Evolutionary conservation across 2,888 invertebrate species (phyloP), one percentile per base, ranked within the genome.

Genomic region (Oegoconia quadripuncta): DNA sequence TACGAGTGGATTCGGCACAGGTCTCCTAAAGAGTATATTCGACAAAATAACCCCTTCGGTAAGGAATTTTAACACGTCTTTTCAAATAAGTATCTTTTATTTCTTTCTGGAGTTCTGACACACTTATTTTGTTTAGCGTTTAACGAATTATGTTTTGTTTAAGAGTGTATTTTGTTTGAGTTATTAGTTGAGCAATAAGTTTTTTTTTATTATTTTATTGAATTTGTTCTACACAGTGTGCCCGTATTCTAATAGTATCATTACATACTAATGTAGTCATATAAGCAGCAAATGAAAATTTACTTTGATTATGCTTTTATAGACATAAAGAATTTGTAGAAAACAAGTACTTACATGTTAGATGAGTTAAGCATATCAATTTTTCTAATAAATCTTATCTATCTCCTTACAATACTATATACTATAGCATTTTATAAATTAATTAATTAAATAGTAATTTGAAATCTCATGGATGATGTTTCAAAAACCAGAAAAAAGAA

Each of bases 41-140:
- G 88, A 88, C 88, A 88, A 88, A 88, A 88, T 88, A 86, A 88
- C 88, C 78, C 88, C 88, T 86, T 88, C 88, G 88, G 88, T 88
- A 88, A 88, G 88, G 86, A 86, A 84, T 87, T 86, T 86, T 84
- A 79, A 86, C 82, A 86, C 86, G 82, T 82, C 75, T 81, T 83
- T 82, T 75, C 61, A 71, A 71, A 73, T 74, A 71, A 61, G 69
- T 57, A 64, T 57, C 53, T 61, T 73, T 78, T 71, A 60, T 71
- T 72, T 74, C 55, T 67, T 77, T 74, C 65, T 74, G 62, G 59
- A 72, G 53, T 70, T 76, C 63, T 69, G 7, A 40, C 44, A 74
- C 70, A 78, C 74, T 65, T 59, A 55, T 74, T 79, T 77, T 59
- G 47, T 74, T 80, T 82, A 75, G 78, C 67, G 56, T 76, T 75